Conservation (phyloP, 2,113 vertebrate species). For the Lontra canadensis region DNA sequence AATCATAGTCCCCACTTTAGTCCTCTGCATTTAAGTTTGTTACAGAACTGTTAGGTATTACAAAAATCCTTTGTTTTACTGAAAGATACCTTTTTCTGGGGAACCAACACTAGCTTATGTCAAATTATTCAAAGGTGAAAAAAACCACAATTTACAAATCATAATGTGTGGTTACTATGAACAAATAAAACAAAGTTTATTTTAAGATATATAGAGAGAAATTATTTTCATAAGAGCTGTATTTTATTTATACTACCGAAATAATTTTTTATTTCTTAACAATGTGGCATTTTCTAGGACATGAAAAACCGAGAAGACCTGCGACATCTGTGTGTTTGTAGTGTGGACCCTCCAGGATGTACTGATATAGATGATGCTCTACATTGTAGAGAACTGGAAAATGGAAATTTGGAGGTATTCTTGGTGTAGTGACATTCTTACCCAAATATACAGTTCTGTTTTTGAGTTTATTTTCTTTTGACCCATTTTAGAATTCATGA, state of each 20-base stretch:
- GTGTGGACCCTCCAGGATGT: conserved; percentile 98
- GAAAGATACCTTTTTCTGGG: neutral
- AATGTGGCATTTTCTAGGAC: conserved; percentile 84
- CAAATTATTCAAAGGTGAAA: neutral
- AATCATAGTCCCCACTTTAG: neutral
- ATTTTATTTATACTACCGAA: neutral
- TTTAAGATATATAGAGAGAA: neutral
- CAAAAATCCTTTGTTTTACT: neutral
- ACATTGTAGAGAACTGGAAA: conserved; percentile 91
- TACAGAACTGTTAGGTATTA: neutral
- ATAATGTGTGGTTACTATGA: neutral
- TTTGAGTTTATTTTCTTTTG: conserved; percentile 3
- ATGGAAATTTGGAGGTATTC: conserved; percentile 94
- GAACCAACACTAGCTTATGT: neutral
- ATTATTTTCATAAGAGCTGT: neutral
- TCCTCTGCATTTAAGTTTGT: neutral
- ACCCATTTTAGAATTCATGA: neutral
- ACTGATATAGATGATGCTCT: conserved; percentile 98
- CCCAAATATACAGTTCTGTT: neutral
- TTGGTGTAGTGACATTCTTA: accelerated
- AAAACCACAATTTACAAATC: neutral
- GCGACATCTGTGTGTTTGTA: conserved; percentile 92
- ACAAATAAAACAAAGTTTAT: conserved; percentile 25
- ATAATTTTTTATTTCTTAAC: neutral
- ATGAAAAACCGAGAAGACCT: conserved; percentile 91